phyloP scores from a whole-genome alignment of 2,797 vertebrate species.

The Malacoraja senta region DNA sequence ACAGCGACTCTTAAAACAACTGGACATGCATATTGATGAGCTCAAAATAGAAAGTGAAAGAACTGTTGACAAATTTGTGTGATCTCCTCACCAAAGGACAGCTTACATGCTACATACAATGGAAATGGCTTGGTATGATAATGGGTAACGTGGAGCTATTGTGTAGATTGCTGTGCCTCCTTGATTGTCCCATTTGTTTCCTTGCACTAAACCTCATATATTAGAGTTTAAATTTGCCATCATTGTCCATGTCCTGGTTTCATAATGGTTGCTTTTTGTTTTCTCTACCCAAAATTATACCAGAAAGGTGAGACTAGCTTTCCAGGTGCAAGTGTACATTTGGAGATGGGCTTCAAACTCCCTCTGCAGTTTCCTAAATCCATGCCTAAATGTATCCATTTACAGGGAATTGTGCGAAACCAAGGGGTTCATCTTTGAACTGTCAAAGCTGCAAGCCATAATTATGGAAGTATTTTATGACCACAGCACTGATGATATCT shows the following conservation, averaged over 20 bases:
- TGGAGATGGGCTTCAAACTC: background rate
- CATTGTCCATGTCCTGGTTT: background rate
- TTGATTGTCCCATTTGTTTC: background rate
- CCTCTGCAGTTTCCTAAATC: background rate
- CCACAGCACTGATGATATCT: background rate
- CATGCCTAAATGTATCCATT: background rate
- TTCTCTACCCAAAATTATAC: background rate
- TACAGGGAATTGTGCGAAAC: background rate
- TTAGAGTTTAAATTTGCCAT: background rate
- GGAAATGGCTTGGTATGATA: background rate
- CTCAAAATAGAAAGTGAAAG: constrained; percentile 68
- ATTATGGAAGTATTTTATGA: background rate
- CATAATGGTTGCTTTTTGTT: background rate
- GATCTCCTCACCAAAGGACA: constrained; percentile 23
- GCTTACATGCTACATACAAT: background rate
- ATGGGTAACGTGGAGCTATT: background rate
- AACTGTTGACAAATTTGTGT: constrained; percentile 65
- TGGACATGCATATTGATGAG: constrained; percentile 76
- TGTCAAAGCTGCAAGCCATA: background rate
- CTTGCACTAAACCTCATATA: background rate
- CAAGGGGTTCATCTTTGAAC: background rate
- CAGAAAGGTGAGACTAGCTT: background rate
- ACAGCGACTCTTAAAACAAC: constrained; percentile 64
- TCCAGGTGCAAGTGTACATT: too few relatives aligned
- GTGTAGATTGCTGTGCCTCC: background rate